Percentiles rank a stretch among this genome's conserved stretches.
Evolutionary conservation across 2,113 vertebrate genomes (phyloP).

Genomic region (Ceyx margarethae): DNA sequence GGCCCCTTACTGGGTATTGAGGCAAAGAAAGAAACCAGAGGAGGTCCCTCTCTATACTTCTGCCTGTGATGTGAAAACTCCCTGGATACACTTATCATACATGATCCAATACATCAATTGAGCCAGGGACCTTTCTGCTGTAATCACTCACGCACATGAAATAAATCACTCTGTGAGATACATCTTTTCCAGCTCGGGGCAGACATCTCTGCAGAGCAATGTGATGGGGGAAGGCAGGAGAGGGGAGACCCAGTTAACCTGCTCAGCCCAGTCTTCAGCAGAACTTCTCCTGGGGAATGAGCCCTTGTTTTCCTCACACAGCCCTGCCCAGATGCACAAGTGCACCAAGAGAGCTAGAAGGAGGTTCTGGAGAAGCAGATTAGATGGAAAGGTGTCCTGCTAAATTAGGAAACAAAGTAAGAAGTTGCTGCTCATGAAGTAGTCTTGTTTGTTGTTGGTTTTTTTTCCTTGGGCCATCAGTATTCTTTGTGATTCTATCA

Average conservation of each 20-base stretch:
- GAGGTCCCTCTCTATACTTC: constrained; percentile 56
- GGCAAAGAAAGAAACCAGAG: constrained; percentile 63
- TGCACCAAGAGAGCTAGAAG: fast-evolving
- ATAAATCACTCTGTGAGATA: neutral
- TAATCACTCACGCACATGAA: neutral
- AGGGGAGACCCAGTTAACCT: neutral
- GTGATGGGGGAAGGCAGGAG: neutral
- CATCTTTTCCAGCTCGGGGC: neutral
- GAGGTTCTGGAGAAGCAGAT: neutral
- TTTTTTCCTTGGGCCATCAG: neutral
- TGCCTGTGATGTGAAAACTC: constrained; percentile 62
- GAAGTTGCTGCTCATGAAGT: neutral
- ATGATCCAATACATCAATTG: constrained; percentile 53
- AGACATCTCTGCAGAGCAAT: neutral
- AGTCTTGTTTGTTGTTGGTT: neutral
- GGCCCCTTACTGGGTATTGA: constrained; percentile 51
- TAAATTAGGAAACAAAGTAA: neutral
- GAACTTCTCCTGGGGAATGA: neutral
- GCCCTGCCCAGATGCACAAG: neutral
- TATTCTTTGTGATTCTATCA: neutral
- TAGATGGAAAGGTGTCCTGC: neutral
- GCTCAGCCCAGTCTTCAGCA: neutral
- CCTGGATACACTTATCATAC: constrained; percentile 31
- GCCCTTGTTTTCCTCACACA: fast-evolving
- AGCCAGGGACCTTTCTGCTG: constrained; percentile 14